Conservation (phyloP, 2,888 invertebrate genomes). For the Campoletis raptor region DNA sequence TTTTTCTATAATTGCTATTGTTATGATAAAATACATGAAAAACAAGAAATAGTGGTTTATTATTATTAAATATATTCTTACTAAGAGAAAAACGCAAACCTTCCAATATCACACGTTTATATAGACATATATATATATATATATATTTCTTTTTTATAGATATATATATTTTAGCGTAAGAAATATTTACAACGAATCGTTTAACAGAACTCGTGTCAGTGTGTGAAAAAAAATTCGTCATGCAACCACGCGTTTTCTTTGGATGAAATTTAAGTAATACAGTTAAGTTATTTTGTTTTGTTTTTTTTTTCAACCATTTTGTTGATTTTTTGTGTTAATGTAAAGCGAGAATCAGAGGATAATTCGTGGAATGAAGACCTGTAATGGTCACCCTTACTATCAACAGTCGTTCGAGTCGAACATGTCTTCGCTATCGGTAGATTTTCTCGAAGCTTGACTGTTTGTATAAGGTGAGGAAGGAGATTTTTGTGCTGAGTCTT, state of each 20-base stretch:
- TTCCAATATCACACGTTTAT: conserved; percentile 56
- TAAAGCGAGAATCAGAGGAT: conserved; percentile 54
- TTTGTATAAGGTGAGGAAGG: conserved; percentile 49
- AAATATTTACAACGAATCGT: conserved; percentile 76
- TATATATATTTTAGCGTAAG: conserved; percentile 72
- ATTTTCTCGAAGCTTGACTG: conserved; percentile 65
- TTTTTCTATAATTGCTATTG: conserved; percentile 52
- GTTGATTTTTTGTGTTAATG: conserved; percentile 16
- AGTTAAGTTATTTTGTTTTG: conserved; percentile 53
- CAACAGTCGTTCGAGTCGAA: conserved; percentile 55
- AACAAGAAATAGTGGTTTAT: conserved; percentile 15
- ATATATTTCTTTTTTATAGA: conserved; percentile 60
- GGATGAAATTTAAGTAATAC: conserved; percentile 66
- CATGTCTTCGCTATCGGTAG: conserved; percentile 56
- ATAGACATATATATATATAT: conserved; percentile 56
- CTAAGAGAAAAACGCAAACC: conserved; percentile 43
- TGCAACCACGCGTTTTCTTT: conserved; percentile 64
- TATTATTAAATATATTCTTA: conserved; percentile 47
- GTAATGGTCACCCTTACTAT: conserved; percentile 48
- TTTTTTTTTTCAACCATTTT: neutral
- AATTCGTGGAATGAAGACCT: conserved; percentile 57
- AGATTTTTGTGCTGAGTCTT: conserved; percentile 59
- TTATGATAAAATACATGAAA: conserved; percentile 12
- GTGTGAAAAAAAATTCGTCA: conserved; percentile 57
- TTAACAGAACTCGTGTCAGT: conserved; percentile 58